Conservation (phyloP, 2,888 invertebrate genomes). For the Limnephilus lunatus region DNA sequence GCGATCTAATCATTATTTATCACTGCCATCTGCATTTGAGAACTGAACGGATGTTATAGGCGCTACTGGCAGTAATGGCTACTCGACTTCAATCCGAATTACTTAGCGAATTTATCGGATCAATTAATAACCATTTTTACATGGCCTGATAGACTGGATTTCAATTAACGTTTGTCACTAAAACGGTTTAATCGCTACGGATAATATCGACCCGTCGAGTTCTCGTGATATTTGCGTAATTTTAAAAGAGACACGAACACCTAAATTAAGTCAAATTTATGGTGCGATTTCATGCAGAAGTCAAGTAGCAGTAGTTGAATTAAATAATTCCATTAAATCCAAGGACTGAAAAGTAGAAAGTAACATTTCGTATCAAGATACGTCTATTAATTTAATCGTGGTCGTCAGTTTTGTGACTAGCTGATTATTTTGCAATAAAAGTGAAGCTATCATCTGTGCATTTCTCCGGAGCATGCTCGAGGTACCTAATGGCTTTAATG, state of each 20-base stretch:
- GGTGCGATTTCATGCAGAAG: background rate
- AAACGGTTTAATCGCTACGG: background rate
- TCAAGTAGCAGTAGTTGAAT: background rate
- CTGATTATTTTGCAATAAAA: constrained; percentile 2
- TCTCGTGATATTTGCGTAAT: background rate
- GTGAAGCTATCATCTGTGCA: background rate
- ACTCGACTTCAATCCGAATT: background rate
- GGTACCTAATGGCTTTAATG: background rate
- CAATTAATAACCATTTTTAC: background rate
- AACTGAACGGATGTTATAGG: background rate
- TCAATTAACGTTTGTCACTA: background rate
- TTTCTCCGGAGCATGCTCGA: background rate
- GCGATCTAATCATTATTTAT: background rate
- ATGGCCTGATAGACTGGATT: background rate
- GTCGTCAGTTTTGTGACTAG: background rate
- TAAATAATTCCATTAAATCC: background rate
- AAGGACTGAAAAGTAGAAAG: background rate
- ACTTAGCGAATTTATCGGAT: background rate
- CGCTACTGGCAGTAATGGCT: background rate
- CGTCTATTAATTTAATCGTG: background rate
- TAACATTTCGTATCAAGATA: background rate
- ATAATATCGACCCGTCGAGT: background rate
- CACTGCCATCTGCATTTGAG: background rate
- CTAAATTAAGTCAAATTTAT: background rate
- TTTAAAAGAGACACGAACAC: background rate